Base-by-base conservation (phyloP, 35 echinoderm and acorn worm species). In the Lytechinus pictus region DNA sequence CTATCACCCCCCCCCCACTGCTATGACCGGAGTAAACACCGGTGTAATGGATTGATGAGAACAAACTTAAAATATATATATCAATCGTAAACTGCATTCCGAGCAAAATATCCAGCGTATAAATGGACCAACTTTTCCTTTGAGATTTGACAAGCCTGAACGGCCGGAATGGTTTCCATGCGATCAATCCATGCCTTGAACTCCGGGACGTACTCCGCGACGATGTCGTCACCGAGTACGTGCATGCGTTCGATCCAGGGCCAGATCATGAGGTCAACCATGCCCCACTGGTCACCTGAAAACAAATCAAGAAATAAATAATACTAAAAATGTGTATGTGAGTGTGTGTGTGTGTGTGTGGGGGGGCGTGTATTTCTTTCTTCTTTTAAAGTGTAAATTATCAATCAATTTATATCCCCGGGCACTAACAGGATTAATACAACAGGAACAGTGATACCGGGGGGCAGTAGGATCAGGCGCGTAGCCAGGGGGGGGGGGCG, bases 281-380 rank as follows among this genome's bases (percentile, higher is more conserved):
- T 93, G 52, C 92, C 92, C 12, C 14, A 57, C 27, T 57, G 53
- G 92, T 93, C 92, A n/a, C 92, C 92, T 93, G n/a, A 9, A 93
- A 93, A 21, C 11, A 28, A 44, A 88, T 44, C 13, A 90, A 90
- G 27, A 4, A 79, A 24, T 0, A 79, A 79, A 8, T 79, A 16
- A 21, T 1, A 10, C 24, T 12, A 21, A 44, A 19, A 21, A 0
- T 71, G 61, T 71, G 14, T 71, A 24, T 71, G 1, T 58, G 56
- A 1, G 56, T 58, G 56, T 58, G 56, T 58, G 56, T 1, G 12
- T 0, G 56, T 1, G 56, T 0, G 56, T 9, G 56, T 1, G 56
- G 10, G 56, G 56, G 56, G 10, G 16, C 9, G 3, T 9, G 56
- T 44, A 44, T 44, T 44, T 2, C 33, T 44, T 44, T 44, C 33